Evolutionary conservation across 2,797 vertebrate species (phyloP).

Genomic region (Eremophila alpestris): DNA sequence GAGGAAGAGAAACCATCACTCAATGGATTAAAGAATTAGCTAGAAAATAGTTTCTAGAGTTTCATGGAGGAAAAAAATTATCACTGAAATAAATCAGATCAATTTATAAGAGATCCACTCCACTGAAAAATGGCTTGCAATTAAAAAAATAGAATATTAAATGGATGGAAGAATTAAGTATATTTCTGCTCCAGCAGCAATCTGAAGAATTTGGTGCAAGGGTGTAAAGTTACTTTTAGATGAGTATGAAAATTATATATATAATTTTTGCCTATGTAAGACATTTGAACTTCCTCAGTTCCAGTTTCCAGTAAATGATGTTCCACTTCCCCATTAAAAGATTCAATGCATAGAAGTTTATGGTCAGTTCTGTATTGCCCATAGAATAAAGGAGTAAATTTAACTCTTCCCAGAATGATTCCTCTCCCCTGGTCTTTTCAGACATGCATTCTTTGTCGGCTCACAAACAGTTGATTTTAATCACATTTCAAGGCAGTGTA

Average conservation of each 20-base stretch:
- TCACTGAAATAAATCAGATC: not conserved
- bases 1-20: not conserved
- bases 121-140: not conserved
- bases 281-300: not conserved
- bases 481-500: constrained; percentile 27
- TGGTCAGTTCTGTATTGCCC: not conserved
- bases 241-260: not conserved
- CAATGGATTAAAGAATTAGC: not conserved
- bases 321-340: not conserved
- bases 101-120: not conserved
- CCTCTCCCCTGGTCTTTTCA: not conserved
- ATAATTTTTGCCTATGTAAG: not conserved
- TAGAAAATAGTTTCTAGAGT: not conserved
- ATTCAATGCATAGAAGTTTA: not conserved
- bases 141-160: not conserved
- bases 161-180: not conserved
- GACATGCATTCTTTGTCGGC: not conserved
- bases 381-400: not conserved
- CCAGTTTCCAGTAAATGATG: not conserved
- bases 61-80: not conserved
- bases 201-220: not conserved
- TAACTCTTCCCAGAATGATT: not conserved
- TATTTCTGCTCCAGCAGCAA: not conserved
- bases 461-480: not conserved
- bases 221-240: not conserved